Base-by-base conservation (phyloP, 1,140 invertebrate species). In the Melitaea cinxia region DNA sequence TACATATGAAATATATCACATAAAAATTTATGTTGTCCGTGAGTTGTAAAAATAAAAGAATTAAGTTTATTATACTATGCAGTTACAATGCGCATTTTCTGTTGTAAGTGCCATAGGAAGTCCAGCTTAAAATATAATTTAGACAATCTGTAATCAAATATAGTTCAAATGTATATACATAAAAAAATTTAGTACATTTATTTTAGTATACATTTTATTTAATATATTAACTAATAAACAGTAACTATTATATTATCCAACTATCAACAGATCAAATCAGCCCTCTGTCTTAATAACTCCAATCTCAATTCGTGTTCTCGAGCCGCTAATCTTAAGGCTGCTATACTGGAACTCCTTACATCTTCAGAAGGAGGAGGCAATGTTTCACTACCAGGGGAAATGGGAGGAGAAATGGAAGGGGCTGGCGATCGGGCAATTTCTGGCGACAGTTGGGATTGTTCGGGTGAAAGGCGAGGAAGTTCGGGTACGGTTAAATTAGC, bases 301-400 rank as follows among this genome's bases (percentile, higher is more conserved):
- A 97, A 87, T 77, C 96, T 94, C n/a, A 98, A 91, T 82, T 98
- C 97, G 82, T 99, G 97, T 83, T 99, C 97, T 4, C 97, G 92
- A 0, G 98, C 98, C 73, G 98, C 97, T 1, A 98, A 88, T 57
- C 98, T 91, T n/a, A 99, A 92, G 0, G 97, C 96, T 0, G 97
- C 97, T 59, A 99, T 98, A 75, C 97, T 98, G 14, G 96, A 97
- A 70, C 94, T 96, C 55, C 97, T 92, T 14, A 97, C 93, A 82
- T 98, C 97, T 60, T 94, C 77, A 52, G 42, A 12, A 6, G 39
- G 88, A 76, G 54, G 82, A 42, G 53, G 91, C 70, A 76, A 85
- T 63, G 83, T 87, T 55, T 90, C 85, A 56, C 82, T 84, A 0
- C 85, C 86, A 0, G 91, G 86, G 21, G 91, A 90, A 62, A 92